A percentile compares a stretch with the other conserved stretches of the same genome.
Evolutionary conservation across 23 tunicate genomes (phyloP).

Genomic region (Styela plicata): DNA sequence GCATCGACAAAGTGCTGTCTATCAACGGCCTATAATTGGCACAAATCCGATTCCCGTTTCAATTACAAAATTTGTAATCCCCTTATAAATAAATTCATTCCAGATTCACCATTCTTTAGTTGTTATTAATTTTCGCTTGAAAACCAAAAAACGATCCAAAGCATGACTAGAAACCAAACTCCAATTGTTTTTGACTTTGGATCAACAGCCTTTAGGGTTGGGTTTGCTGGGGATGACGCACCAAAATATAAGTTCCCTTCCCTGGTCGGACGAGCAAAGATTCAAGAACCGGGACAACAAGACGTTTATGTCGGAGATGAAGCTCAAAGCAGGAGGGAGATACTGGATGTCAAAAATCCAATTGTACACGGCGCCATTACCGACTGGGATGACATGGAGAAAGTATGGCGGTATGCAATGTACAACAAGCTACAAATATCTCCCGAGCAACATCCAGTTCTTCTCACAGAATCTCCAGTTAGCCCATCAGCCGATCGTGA

Average conservation of each 20-base stretch:
- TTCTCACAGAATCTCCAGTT: background rate
- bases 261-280: background rate
- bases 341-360: background rate
- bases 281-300: background rate
- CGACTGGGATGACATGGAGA: background rate
- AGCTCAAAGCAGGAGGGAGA: background rate
- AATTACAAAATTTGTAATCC: no score
- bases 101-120: no score
- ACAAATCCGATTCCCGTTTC: no score
- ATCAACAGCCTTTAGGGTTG: background rate
- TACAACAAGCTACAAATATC: background rate
- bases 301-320: background rate
- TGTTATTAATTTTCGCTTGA: no score
- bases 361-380: background rate
- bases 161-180: no score
- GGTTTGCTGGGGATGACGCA: background rate
- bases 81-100: no score
- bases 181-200: background rate
- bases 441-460: background rate
- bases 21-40: no score
- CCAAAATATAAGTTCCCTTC: background rate
- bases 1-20: no score
- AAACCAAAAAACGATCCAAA: no score
- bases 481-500: background rate
- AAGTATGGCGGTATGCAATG: background rate